Conservation (phyloP, 2,888 invertebrate genomes). For the Heliconius ismenius region DNA sequence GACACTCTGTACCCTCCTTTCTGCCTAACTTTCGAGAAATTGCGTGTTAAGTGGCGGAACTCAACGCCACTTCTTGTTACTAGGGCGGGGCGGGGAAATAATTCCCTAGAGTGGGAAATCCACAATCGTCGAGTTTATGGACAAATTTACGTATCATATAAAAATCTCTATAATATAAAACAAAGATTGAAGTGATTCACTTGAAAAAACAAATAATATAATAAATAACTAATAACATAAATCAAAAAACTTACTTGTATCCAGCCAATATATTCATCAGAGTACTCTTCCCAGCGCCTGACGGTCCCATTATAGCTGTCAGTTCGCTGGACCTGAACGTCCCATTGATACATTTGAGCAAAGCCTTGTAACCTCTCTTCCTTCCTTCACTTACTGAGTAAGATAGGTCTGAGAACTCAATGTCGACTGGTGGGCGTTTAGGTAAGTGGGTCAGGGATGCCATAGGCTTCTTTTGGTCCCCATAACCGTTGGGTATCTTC, state of each 20-base stretch:
- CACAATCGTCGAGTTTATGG: background rate
- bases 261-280: constrained; percentile 94
- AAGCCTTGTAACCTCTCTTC: constrained; percentile 90
- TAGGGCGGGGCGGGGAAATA: background rate
- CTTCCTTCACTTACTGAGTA: constrained; percentile 94
- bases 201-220: background rate
- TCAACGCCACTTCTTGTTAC: background rate
- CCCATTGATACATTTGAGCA: constrained; percentile 93
- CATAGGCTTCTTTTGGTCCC: constrained; percentile 87
- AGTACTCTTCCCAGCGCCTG: constrained; percentile 89
- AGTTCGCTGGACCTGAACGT: constrained; percentile 94
- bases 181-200: background rate
- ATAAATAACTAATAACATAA: no score
- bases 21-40: background rate
- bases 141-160: no score
- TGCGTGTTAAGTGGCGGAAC: background rate
- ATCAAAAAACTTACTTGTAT: constrained; percentile 85
- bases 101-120: background rate
- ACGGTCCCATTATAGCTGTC: constrained; percentile 98
- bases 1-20: background rate
- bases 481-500: constrained; percentile 88
- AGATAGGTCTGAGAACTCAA: constrained; percentile 92
- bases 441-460: constrained; percentile 90
- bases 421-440: constrained; percentile 93
- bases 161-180: background rate